Evolutionary conservation across 2,113 vertebrate species (phyloP).

Genomic region (Sylvilagus bachmani): DNA sequence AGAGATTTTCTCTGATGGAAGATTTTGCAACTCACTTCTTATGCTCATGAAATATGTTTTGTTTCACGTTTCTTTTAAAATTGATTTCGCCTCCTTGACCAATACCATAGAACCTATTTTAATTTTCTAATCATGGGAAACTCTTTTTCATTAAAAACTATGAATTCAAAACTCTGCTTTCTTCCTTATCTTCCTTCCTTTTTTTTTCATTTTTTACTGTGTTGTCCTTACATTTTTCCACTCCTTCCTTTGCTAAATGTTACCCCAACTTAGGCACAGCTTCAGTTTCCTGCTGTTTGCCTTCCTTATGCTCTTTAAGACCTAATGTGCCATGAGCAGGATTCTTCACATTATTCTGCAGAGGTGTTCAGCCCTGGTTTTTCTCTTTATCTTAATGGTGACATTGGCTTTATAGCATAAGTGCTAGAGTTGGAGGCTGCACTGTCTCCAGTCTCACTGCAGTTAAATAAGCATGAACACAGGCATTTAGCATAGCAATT

Average conservation of each 20-base stretch:
- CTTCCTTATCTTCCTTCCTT: not conserved
- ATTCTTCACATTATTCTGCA: not conserved
- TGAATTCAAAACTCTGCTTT: not conserved
- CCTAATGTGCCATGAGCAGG: not conserved
- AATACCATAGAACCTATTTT: not conserved
- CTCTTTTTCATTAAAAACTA: not conserved
- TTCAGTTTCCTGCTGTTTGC: not conserved
- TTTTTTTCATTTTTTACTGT: not conserved
- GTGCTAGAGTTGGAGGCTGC: not conserved
- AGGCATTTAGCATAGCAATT: too few relatives aligned
- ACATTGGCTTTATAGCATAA: not conserved
- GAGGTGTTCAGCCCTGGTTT: not conserved
- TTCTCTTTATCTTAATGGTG: not conserved
- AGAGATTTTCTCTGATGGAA: too few relatives aligned
- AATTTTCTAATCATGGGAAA: not conserved
- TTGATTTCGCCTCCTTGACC: not conserved
- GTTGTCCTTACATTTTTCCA: not conserved
- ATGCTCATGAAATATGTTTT: conserved; percentile 16
- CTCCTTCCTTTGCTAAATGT: not conserved
- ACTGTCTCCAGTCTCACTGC: not conserved
- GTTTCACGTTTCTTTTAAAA: conserved; percentile 9
- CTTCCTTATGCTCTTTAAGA: not conserved
- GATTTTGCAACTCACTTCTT: not conserved
- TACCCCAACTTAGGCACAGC: too few relatives aligned
- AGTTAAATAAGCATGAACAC: not conserved